Conservation (phyloP, 2,113 vertebrate species). For the Ceyx cyanopectus region DNA sequence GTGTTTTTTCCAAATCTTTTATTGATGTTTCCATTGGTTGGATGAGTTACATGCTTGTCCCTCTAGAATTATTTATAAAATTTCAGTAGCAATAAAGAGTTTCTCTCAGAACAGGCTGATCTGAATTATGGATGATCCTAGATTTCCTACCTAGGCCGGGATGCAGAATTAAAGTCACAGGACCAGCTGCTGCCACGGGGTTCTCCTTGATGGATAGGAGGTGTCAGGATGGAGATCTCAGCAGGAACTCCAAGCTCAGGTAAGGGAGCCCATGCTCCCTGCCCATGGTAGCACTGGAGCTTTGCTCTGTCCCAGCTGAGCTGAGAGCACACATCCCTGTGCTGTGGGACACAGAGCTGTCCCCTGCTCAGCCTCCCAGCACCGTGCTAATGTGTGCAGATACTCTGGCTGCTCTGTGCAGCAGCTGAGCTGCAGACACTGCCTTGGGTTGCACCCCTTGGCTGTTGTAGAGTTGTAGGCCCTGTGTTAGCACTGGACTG, state of each 20-base stretch:
- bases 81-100: constrained; percentile 65
- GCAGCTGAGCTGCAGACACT: background rate
- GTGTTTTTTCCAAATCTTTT: constrained; percentile 63
- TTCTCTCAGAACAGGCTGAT: constrained; percentile 43
- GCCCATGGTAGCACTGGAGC: background rate
- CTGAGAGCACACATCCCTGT: fast-evolving
- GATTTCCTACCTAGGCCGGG: constrained; percentile 27
- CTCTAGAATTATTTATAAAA: constrained; percentile 74
- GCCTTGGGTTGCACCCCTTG: background rate
- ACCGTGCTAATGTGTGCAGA: background rate
- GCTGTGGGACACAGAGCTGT: background rate
- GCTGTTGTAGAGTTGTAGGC: background rate
- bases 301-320: background rate
- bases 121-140: constrained; percentile 69
- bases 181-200: background rate
- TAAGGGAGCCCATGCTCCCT: background rate
- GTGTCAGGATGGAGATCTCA: background rate
- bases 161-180: constrained; percentile 52
- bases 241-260: background rate
- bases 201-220: constrained; percentile 1
- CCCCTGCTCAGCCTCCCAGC: no score
- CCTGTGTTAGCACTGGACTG: no score
- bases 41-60: constrained; percentile 69
- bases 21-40: constrained; percentile 68
- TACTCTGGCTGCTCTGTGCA: background rate